Percentiles rank a stretch among this genome's conserved stretches.
phyloP scores from a whole-genome alignment of 2,888 invertebrate species.

The Lycia hirtaria region DNA sequence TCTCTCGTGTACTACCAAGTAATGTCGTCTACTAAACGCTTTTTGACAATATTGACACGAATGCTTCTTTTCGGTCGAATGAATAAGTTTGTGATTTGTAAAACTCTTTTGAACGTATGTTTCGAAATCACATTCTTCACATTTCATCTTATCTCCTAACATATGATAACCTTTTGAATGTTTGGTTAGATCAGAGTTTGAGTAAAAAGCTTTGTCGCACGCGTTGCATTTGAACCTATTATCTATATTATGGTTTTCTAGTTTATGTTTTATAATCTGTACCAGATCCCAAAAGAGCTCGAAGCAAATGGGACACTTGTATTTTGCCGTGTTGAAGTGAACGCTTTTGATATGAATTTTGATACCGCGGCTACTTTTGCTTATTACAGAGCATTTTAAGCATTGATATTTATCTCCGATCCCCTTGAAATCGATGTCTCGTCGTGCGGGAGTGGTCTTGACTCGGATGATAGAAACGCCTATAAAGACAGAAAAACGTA shows the following conservation, averaged over 20 bases:
- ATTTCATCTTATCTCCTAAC: conserved; percentile 7
- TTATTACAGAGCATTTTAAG: background rate
- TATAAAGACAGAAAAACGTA: background rate
- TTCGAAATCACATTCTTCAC: conserved; percentile 7
- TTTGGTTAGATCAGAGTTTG: background rate
- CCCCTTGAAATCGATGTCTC: background rate
- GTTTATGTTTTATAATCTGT: conserved; percentile 6
- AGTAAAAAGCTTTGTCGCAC: background rate
- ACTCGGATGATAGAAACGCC: background rate
- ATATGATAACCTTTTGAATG: conserved; percentile 6
- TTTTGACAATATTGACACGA: no score
- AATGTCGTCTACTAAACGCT: no score
- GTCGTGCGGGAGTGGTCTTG: background rate
- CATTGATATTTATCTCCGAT: background rate
- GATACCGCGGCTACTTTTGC: background rate
- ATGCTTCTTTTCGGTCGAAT: conserved; percentile 1
- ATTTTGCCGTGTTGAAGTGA: background rate
- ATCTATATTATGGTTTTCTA: conserved; percentile 11
- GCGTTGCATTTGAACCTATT: conserved; percentile 15
- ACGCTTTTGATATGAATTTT: background rate
- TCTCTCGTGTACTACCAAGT: no score
- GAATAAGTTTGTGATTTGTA: conserved; percentile 13
- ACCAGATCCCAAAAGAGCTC: background rate
- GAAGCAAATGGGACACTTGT: background rate
- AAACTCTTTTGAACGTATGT: background rate